phyloP scores from a whole-genome alignment of 2,888 invertebrate genomes.

The Spilosoma lubricipeda region DNA sequence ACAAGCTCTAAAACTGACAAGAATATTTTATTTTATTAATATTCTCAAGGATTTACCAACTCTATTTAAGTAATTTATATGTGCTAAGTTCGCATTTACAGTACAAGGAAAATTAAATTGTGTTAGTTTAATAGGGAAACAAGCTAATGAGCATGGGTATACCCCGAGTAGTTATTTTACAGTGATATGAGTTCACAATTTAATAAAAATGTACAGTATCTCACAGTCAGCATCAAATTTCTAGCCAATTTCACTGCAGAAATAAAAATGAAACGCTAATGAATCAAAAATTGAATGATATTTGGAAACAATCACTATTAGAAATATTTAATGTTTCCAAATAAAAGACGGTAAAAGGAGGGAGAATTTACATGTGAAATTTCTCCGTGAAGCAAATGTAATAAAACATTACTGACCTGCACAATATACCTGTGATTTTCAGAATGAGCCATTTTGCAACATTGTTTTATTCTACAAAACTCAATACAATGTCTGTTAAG shows the following conservation, averaged over 20 bases:
- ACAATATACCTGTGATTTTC: constrained; percentile 90
- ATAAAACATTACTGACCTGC: constrained; percentile 86
- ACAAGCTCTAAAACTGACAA: neutral
- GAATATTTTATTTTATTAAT: constrained; percentile 2
- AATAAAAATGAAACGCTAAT: neutral
- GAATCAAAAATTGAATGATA: neutral
- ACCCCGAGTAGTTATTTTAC: neutral
- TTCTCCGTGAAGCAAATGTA: constrained; percentile 1
- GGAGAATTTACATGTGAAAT: neutral
- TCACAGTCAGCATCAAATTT: neutral
- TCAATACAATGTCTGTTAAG: constrained; percentile 41
- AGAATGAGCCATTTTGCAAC: constrained; percentile 86
- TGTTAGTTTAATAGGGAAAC: constrained; percentile 12
- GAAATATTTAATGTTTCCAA: neutral
- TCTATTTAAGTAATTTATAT: neutral
- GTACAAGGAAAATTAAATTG: constrained; percentile 11
- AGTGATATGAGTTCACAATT: neutral
- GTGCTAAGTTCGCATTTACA: neutral
- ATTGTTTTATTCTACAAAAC: constrained; percentile 71
- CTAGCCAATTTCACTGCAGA: neutral
- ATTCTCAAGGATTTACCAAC: neutral
- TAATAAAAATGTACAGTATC: neutral
- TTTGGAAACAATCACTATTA: neutral
- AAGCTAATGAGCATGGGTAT: constrained; percentile 3
- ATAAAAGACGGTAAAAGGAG: neutral